phyloP scores from a whole-genome alignment of 2,113 vertebrate genomes.

The Calyptomena viridis region DNA sequence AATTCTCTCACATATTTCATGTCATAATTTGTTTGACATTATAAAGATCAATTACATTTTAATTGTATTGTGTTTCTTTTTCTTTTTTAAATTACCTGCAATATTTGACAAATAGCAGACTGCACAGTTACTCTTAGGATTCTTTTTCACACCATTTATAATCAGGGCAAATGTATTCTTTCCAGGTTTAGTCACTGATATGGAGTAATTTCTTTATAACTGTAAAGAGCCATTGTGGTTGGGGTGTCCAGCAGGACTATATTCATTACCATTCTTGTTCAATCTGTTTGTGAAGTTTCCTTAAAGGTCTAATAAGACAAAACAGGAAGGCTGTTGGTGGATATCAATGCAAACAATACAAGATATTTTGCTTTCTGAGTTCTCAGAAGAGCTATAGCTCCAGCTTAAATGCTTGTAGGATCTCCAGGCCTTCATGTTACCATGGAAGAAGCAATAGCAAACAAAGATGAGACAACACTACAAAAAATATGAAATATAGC shows the following conservation, averaged over 20 bases:
- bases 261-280: not conserved
- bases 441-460: conserved; percentile 32
- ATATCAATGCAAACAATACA: not conserved
- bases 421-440: conserved; percentile 24
- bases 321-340: not conserved
- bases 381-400: not conserved
- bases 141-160: not conserved
- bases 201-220: conserved; percentile 8
- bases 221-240: not conserved
- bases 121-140: not conserved
- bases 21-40: not conserved
- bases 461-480: conserved; percentile 15
- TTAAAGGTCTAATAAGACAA: conserved; percentile 13
- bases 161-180: not conserved
- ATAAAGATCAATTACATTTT: not conserved
- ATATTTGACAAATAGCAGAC: not conserved
- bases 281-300: not conserved
- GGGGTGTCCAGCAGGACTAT: not conserved
- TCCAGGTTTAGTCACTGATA: not conserved
- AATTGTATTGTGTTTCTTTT: not conserved
- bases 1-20: not conserved
- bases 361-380: not conserved
- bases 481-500: conserved; percentile 14
- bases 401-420: not conserved
- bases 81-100: not conserved